Conservation (phyloP, 2,797 vertebrate genomes). For the Gymnodraco acuticeps region DNA sequence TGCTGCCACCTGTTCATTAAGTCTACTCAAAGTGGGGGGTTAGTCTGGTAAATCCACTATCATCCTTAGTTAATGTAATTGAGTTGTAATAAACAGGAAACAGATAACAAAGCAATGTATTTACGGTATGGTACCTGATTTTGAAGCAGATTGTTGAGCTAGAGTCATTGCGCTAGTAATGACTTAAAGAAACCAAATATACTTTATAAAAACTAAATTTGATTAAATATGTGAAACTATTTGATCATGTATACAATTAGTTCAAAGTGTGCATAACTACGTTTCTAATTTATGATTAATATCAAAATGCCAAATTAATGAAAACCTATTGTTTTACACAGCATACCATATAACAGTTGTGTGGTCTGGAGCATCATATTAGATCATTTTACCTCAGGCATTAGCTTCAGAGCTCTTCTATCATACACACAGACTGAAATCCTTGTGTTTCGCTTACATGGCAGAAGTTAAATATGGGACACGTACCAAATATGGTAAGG, state of each 20-base stretch:
- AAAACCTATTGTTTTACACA: background rate
- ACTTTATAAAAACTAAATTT: background rate
- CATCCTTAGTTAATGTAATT: background rate
- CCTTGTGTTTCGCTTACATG: conserved; percentile 27
- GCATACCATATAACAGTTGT: background rate
- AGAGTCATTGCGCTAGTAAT: background rate
- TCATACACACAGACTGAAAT: conserved; percentile 1
- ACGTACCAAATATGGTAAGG: conserved; percentile 46
- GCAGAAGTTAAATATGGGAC: conserved; percentile 64
- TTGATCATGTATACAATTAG: background rate
- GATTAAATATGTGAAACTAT: background rate
- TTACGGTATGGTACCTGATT: background rate
- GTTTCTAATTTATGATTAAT: background rate
- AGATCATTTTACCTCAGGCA: background rate
- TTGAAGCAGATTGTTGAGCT: background rate
- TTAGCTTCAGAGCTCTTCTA: background rate
- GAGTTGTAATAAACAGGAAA: background rate
- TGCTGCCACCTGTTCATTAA: conserved; percentile 25
- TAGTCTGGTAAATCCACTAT: conserved; percentile 3
- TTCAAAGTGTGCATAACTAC: background rate
- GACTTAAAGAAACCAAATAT: background rate
- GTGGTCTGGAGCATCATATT: background rate
- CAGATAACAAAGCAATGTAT: background rate
- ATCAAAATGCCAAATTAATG: background rate
- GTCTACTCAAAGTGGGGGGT: background rate